Evolutionary conservation across 2,797 vertebrate species (phyloP), one percentile per base, ranked within the genome.

Genomic region (Scleropages formosus): DNA sequence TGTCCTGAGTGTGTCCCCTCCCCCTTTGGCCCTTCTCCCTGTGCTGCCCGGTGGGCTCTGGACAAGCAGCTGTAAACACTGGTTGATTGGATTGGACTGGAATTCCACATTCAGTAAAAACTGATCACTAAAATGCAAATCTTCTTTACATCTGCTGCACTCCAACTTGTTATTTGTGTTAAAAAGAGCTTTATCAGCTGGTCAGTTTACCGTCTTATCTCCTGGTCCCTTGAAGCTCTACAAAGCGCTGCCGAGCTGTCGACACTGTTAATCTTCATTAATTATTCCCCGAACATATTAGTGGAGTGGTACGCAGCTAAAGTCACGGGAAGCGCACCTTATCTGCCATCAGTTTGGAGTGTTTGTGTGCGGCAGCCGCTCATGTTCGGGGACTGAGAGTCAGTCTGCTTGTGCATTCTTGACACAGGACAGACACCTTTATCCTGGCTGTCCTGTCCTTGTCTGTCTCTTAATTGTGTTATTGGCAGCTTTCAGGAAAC

Each of bases 401-500:
- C 24, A 74, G 77, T 78, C 78, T 70, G 77, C 79, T 84, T 84
- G 80, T 82, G 83, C 75, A 84, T 83, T 81, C 78, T 76, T 78
- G 83, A 83, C 76, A 63, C 78, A 66, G 73, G 61, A 76, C 84
- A 86, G 87, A 89, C 84, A 85, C 80, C 87, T 92, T 90, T 87
- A 88, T 91, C 90, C 85, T 87, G 83, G 84, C 82, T 80, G 82
- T 77, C 59, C 82, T 64, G 47, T 78, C 71, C 82, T 76, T 84
- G 76, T 83, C 75, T 22, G 80, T 74, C 72, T 77, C 78, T 80
- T 84, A 82, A 82, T 82, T 79, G 80, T 74, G 75, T 80, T 90
- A 91, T 90, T 82, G 89, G 86, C 89, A 89, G 87, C 77, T 88
- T 76, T 87, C 78, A 62, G 88, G 74, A 80, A 82, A 78, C 72